These are phyloP conservation scores for Prionchulus punctatus DNA, from an alignment of 2,888 invertebrate genomes.

Conservation along the genomic window DNA sequence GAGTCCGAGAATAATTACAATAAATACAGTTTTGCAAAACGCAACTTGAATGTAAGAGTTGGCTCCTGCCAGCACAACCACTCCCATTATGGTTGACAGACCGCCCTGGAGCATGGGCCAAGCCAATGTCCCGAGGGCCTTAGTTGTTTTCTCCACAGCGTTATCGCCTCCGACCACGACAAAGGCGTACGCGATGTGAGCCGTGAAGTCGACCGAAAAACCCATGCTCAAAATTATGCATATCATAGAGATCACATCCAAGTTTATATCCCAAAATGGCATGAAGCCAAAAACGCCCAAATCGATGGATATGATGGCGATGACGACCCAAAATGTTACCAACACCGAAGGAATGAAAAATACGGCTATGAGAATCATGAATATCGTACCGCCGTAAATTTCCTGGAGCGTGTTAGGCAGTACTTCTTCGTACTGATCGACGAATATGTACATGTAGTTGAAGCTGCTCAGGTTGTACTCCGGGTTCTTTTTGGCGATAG, in stretches of 20 bases:
- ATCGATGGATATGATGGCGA: constrained; percentile 83
- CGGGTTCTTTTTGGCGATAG: constrained; percentile 16
- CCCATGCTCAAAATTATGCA: constrained; percentile 93
- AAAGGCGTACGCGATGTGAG: constrained; percentile 44
- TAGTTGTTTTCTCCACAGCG: constrained; percentile 53
- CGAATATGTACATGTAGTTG: constrained; percentile 32
- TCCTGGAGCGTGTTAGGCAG: constrained; percentile 33
- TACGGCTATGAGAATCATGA: constrained; percentile 85
- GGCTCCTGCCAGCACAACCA: constrained; percentile 64
- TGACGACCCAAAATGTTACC: constrained; percentile 82
- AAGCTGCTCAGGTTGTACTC: constrained; percentile 30
- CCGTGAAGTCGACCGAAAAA: constrained; percentile 86
- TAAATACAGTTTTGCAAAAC: constrained; percentile 88
- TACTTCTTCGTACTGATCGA: constrained; percentile 30
- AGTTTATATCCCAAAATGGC: constrained; percentile 82
- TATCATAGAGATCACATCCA: constrained; percentile 69
- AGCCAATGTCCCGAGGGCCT: constrained; percentile 66
- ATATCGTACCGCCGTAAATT: constrained; percentile 35
- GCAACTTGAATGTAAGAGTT: constrained; percentile 85
- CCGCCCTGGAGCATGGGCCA: constrained; percentile 76
- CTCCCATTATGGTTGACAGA: constrained; percentile 71
- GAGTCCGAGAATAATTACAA: constrained; percentile 74
- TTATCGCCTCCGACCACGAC: constrained; percentile 16
- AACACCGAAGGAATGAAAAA: constrained; percentile 78
- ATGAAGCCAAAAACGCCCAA: constrained; percentile 84